phyloP scores from a whole-genome alignment of 2,888 invertebrate species.

The Keiferia lycopersicella region DNA sequence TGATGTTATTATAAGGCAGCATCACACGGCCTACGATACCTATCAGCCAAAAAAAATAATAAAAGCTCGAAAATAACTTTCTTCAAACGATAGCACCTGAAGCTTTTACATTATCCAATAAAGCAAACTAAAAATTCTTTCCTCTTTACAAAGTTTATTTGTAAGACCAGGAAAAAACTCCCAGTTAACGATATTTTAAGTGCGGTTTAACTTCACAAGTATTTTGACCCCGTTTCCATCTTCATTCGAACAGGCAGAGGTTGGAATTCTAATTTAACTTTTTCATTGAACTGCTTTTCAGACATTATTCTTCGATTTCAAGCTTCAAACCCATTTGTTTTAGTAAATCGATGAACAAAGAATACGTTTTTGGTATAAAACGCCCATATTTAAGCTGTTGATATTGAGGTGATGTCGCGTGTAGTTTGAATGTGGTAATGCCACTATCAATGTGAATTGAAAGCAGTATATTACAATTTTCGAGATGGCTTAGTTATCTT shows the following conservation, averaged over 20 bases:
- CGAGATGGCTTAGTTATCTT: no score
- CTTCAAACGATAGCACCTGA: not conserved
- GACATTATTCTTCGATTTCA: not conserved
- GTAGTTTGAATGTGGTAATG: no score
- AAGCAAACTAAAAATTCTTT: not conserved
- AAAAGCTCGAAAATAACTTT: not conserved
- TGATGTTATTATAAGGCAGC: no score
- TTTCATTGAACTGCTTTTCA: constrained; percentile 2
- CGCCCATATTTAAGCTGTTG: no score
- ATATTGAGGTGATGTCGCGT: no score
- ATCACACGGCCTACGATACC: no score
- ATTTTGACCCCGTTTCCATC: constrained; percentile 12
- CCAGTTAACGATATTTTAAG: constrained; percentile 14
- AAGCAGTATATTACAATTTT: no score
- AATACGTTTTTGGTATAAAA: no score
- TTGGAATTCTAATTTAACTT: constrained; percentile 19
- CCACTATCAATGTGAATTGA: no score
- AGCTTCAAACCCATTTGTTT: not conserved
- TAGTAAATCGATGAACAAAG: not conserved
- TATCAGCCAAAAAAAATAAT: no score
- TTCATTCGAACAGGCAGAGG: not conserved
- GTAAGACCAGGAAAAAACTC: constrained; percentile 1
- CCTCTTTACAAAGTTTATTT: constrained; percentile 5
- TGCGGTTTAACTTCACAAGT: constrained; percentile 11
- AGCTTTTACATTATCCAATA: not conserved